phyloP scores from a whole-genome alignment of 2,113 vertebrate genomes.

The Meleagris gallopavo region DNA sequence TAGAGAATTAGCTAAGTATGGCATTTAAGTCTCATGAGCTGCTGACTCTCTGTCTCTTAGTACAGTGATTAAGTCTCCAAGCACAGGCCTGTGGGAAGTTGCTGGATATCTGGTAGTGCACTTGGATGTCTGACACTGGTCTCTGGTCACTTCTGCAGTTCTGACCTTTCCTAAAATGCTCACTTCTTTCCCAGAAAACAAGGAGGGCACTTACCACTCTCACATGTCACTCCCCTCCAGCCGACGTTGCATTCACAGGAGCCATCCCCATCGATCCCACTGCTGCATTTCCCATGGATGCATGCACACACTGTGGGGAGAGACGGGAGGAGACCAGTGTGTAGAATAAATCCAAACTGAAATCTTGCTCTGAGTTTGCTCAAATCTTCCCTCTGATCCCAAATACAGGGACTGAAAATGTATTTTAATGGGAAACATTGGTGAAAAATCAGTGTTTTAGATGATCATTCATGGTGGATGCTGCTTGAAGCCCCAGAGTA shows the following conservation, averaged over 20 bases:
- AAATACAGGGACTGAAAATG: neutral
- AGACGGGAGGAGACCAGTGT: neutral
- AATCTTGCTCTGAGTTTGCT: neutral
- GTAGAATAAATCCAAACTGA: neutral
- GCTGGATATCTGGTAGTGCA: neutral
- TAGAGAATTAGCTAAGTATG: neutral
- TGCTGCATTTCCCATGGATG: constrained; percentile 84
- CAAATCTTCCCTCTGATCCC: neutral
- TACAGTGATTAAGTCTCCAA: neutral
- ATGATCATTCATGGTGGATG: neutral
- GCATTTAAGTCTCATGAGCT: neutral
- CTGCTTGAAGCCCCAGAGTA: neutral
- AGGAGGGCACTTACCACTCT: constrained; percentile 73
- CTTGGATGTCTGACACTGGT: neutral
- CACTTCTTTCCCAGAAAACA: neutral
- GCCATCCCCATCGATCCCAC: constrained; percentile 84
- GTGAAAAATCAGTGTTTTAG: neutral
- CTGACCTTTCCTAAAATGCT: neutral
- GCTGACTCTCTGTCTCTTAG: neutral
- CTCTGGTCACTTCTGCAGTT: neutral
- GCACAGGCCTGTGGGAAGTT: neutral
- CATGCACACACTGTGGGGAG: constrained; percentile 82
- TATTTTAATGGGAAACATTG: neutral
- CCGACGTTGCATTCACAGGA: constrained; percentile 87
- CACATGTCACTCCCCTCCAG: constrained; percentile 88